Percentiles rank a stretch among this genome's conserved stretches.
These are phyloP conservation scores for Pachyseris speciosa DNA, from an alignment of 64 coral and sea anemone genomes.

Conservation along the genomic window DNA sequence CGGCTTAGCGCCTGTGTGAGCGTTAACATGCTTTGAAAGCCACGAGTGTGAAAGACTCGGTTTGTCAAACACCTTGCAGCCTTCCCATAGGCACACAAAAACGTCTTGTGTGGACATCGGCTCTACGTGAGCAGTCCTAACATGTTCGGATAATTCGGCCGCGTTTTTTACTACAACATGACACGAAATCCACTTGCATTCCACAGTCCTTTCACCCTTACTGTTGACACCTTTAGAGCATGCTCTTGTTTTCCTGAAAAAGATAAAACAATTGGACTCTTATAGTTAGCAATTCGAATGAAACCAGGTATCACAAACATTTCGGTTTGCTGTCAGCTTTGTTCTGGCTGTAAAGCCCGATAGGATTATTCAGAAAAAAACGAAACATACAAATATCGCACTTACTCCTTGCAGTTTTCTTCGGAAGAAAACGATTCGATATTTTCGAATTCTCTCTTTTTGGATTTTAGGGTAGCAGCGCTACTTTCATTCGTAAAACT, in stretches of 20 bases:
- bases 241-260: conserved; percentile 37
- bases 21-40: conserved; percentile 95
- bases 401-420: conserved; percentile 10
- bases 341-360: not conserved
- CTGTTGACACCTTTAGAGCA: not conserved
- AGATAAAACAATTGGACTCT: not conserved
- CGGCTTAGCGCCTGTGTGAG: conserved; percentile 94
- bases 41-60: conserved; percentile 97
- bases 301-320: not conserved
- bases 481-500: not conserved
- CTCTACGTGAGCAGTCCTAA: conserved; percentile 78
- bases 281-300: not conserved
- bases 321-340: not conserved
- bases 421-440: not conserved
- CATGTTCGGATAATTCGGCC: conserved; percentile 86
- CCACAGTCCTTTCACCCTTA: conserved; percentile 32
- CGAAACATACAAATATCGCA: not conserved
- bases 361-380: no score
- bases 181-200: conserved; percentile 96
- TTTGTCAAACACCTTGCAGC: conserved; percentile 98
- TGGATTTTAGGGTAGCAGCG: not conserved
- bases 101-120: conserved; percentile 92
- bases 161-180: conserved; percentile 1
- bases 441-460: conserved; percentile 25
- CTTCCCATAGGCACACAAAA: conserved; percentile 96